Conservation (phyloP, 2,113 vertebrate species). For the Albula glossodonta region DNA sequence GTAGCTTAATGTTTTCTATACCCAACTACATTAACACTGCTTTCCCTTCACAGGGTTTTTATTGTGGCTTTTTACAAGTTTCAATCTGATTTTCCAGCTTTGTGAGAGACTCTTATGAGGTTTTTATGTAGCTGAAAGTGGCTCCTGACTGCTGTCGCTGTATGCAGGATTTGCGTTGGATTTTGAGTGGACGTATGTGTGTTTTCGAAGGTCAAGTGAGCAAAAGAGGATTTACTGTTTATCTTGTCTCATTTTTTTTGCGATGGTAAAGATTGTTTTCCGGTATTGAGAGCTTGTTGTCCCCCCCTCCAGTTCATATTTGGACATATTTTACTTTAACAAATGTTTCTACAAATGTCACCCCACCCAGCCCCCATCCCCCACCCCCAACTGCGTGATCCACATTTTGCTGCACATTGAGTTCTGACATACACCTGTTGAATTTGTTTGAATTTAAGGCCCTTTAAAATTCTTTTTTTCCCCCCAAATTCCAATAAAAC, state of each 20-base stretch:
- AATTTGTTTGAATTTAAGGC: too few species aligned
- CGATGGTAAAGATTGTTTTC: neutral
- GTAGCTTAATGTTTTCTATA: neutral
- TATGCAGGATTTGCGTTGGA: neutral
- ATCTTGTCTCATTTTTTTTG: neutral
- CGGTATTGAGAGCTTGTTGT: neutral
- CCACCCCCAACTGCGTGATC: too few species aligned
- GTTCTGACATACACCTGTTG: too few species aligned
- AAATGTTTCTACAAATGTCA: too few species aligned
- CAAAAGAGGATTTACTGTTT: neutral
- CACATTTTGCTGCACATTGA: too few species aligned
- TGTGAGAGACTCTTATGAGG: neutral
- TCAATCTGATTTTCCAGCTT: neutral
- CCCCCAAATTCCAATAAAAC: too few species aligned
- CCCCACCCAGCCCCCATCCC: too few species aligned
- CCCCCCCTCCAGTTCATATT: neutral
- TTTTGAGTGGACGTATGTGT: neutral
- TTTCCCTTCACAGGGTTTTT: neutral
- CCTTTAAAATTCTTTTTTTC: too few species aligned
- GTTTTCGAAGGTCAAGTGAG: neutral
- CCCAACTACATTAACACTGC: neutral
- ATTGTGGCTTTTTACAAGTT: neutral
- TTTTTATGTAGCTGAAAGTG: neutral
- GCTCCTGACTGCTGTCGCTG: neutral
- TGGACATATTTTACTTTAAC: too few species aligned